Evolutionary conservation across 2,113 vertebrate species (phyloP).

Genomic region (Myotis brandtii): DNA sequence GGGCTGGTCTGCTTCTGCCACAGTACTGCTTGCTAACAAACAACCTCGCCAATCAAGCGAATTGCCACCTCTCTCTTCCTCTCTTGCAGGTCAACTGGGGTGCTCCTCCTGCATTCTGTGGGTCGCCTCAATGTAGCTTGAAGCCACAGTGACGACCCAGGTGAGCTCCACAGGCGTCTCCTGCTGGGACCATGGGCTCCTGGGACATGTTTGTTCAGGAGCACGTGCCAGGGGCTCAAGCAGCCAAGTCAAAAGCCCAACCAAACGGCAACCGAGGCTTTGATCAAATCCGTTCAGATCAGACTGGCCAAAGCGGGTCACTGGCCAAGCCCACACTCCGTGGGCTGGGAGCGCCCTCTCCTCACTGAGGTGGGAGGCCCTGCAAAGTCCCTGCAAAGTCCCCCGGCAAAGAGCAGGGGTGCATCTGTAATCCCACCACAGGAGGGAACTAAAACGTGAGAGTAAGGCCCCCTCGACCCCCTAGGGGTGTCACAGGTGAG

Average conservation of each 20-base stretch:
- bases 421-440: neutral
- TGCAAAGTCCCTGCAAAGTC: neutral
- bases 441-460: neutral
- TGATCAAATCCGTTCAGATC: neutral
- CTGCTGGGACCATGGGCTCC: neutral
- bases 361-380: neutral
- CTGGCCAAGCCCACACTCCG: neutral
- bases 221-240: neutral
- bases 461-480: neutral
- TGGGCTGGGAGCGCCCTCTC: fast-evolving
- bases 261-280: neutral
- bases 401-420: fast-evolving
- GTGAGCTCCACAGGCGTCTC: neutral
- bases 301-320: neutral
- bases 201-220: no score
- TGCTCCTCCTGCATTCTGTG: neutral
- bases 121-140: neutral
- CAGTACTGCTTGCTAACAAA: neutral
- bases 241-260: neutral
- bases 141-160: neutral
- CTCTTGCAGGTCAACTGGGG: fast-evolving
- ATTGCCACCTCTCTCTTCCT: neutral
- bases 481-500: neutral
- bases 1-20: neutral
- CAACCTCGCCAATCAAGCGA: fast-evolving